Evolutionary conservation across 2,888 invertebrate species (phyloP).

Genomic region (Pomacea canaliculata): DNA sequence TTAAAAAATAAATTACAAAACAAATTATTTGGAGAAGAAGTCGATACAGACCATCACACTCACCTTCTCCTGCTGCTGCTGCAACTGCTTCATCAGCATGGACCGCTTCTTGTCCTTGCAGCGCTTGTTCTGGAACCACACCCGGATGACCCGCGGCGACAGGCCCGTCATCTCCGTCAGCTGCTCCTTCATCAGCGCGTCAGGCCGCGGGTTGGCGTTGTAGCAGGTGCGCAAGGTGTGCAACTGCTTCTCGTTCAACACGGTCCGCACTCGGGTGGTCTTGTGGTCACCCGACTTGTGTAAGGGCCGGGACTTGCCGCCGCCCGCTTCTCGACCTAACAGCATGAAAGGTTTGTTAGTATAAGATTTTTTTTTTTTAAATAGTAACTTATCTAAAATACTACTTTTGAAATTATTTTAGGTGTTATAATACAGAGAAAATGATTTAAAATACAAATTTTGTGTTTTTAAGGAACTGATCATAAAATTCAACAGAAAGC

Average conservation of each 20-base stretch:
- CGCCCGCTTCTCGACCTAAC: slow-evolving; percentile 53
- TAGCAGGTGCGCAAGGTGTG: slow-evolving; percentile 98
- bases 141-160: slow-evolving; percentile 96
- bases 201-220: slow-evolving; percentile 96
- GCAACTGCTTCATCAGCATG: slow-evolving; percentile 95
- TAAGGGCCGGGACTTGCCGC: slow-evolving; percentile 27
- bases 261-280: slow-evolving; percentile 97
- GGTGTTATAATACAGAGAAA: neutral
- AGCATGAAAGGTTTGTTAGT: neutral
- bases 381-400: neutral
- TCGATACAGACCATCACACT: slow-evolving; percentile 27
- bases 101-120: slow-evolving; percentile 78
- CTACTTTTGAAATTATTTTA: neutral
- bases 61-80: slow-evolving; percentile 85
- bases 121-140: slow-evolving; percentile 89
- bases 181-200: slow-evolving; percentile 99
- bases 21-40: too few relatives aligned
- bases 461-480: too few relatives aligned
- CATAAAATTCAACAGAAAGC: too few relatives aligned
- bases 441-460: too few relatives aligned
- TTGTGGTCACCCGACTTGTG: slow-evolving; percentile 74
- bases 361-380: neutral
- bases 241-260: slow-evolving; percentile 97
- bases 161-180: slow-evolving; percentile 98
- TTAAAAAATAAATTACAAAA: neutral